These are phyloP conservation scores for Montipora efflorescens DNA, from an alignment of 64 coral and sea anemone species.

Conservation along the genomic window DNA sequence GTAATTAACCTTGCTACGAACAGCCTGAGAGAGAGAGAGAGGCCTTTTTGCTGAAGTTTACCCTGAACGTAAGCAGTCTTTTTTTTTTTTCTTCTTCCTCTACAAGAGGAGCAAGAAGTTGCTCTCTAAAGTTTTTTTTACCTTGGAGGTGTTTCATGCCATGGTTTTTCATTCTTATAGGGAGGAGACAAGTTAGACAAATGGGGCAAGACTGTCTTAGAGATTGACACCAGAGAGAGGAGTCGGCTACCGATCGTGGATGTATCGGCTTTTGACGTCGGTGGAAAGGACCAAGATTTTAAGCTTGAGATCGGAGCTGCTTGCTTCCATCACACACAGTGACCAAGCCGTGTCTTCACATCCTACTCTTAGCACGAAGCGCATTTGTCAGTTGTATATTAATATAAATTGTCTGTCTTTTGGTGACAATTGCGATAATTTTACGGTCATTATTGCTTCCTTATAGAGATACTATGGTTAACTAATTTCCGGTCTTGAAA, in stretches of 20 bases:
- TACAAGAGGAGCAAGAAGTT: too few relatives aligned
- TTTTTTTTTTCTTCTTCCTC: too few relatives aligned
- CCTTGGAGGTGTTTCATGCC: too few relatives aligned
- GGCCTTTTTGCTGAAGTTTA: too few relatives aligned
- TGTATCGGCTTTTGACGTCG: conserved; percentile 81
- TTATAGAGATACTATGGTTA: neutral
- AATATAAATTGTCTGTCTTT: conserved; percentile 20
- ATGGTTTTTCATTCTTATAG: conserved; percentile 30
- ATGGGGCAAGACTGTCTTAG: conserved; percentile 85
- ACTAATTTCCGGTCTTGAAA: neutral
- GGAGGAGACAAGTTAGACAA: neutral
- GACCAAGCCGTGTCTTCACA: neutral
- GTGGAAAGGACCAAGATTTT: conserved; percentile 60
- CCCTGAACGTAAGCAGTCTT: too few relatives aligned
- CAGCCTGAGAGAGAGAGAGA: too few relatives aligned
- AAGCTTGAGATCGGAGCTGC: conserved; percentile 93
- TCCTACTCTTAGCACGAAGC: neutral
- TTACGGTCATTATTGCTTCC: neutral
- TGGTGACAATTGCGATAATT: conserved; percentile 14
- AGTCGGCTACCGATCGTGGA: conserved; percentile 80
- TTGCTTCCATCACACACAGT: conserved; percentile 61
- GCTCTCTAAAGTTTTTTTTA: too few relatives aligned
- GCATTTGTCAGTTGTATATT: conserved; percentile 38
- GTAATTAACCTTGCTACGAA: too few relatives aligned
- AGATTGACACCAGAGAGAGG: conserved; percentile 74